Evolutionary conservation across 1,140 invertebrate species (phyloP), one percentile per base, ranked within the genome.

Genomic region (Diorhabda sublineata): DNA sequence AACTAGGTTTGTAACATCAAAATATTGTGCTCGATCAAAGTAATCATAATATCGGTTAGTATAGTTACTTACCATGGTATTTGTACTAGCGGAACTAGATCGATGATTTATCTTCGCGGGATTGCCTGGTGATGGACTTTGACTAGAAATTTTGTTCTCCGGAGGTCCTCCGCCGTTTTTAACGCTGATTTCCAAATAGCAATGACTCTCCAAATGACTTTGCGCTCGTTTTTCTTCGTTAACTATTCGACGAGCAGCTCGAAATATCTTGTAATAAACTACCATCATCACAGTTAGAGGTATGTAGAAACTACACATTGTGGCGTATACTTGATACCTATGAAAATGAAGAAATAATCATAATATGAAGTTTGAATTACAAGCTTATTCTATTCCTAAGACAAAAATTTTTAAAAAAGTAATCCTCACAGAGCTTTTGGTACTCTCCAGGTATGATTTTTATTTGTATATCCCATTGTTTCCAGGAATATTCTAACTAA

Each of bases 261-360:
- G 85, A 79, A 96, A 93, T 81, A 97, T 96, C 82, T 94, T 94
- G 78, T 94, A 92, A 79, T 97, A 96, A 2, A 96, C 92, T 69
- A 93, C 88, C 42, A 96, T 90, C 94, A 96, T 96, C 58, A 97
- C 92, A 64, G 90, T 86, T 42, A 96, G 82, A 0, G 94, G 94
- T 73, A 96, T 88, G 82, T 96, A 96, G 83, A 96, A 96, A 59
- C 92, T 94, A 56, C 92, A 91, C 68, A 95, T 83, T 0, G 94
- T 96, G 42, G 94, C 95, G 81, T 96, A 96, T 62, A 96, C 90
- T 82, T 95, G 93, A 82, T 92, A 96, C n/a, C 47, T 52, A n/a
- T 52, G n/a, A 52, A 52, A 52, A 2, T 4, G 0, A 26, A 26
- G 26, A 26, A 26, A 26, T 26, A 26, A 26, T 26, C 26, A 26